Conservation (phyloP, 2,888 invertebrate genomes). For the Drosophila neonasuta region DNA sequence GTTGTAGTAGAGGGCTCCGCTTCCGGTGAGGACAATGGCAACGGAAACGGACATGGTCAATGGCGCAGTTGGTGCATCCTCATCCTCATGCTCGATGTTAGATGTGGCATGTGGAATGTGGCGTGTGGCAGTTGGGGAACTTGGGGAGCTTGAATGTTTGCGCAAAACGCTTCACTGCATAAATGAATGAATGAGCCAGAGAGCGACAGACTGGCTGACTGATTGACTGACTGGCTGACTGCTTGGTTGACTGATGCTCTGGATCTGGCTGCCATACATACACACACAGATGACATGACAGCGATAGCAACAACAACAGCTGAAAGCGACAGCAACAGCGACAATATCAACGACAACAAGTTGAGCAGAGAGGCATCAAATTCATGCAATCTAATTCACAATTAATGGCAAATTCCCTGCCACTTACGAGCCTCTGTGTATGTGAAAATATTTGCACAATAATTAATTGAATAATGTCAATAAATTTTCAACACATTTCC, state of each 20-base stretch:
- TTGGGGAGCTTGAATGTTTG: slow-evolving; percentile 46
- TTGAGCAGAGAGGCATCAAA: slow-evolving; percentile 56
- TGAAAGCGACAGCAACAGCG: slow-evolving; percentile 4
- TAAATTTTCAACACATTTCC: slow-evolving; percentile 80
- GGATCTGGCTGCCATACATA: slow-evolving; percentile 13
- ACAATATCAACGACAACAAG: slow-evolving; percentile 34
- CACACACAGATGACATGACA: slow-evolving; percentile 12
- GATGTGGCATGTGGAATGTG: background rate
- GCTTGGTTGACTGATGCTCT: slow-evolving; percentile 33
- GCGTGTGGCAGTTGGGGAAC: background rate
- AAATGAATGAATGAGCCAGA: slow-evolving; percentile 56
- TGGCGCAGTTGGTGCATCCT: slow-evolving; percentile 42
- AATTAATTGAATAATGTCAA: slow-evolving; percentile 82
- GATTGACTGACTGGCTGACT: slow-evolving; percentile 33
- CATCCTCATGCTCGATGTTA: slow-evolving; percentile 5
- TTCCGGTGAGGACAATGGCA: slow-evolving; percentile 51
- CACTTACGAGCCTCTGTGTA: slow-evolving; percentile 58
- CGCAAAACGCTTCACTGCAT: slow-evolving; percentile 66
- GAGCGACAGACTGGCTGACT: slow-evolving; percentile 33
- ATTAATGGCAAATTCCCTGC: slow-evolving; percentile 79
- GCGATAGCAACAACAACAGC: slow-evolving; percentile 3
- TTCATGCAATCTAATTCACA: slow-evolving; percentile 80
- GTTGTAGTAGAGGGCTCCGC: slow-evolving; percentile 23
- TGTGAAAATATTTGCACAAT: slow-evolving; percentile 80
- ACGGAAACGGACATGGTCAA: slow-evolving; percentile 66